Evolutionary conservation across 2,888 invertebrate species (phyloP), one percentile per base, ranked within the genome.

Genomic region (Phrixothrix hirtus): DNA sequence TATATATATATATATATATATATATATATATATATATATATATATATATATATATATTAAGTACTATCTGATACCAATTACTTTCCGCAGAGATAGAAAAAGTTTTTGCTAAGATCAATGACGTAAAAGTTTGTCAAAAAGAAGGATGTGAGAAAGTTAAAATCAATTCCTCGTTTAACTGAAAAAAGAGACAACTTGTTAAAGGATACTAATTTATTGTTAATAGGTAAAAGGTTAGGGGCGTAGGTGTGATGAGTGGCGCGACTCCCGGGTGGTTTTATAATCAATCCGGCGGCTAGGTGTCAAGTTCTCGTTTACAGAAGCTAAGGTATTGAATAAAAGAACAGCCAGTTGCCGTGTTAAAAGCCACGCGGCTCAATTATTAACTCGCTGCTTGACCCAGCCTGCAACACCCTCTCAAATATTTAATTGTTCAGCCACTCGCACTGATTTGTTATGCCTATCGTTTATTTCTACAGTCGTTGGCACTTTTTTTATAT

Each of bases 371-470:
- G 72, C 71, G 70, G 69, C 64, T 76, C 74, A 75, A 76, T 75
- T 75, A 76, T 76, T 75, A 74, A 76, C 67, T 68, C 63, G 64
- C 73, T 72, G 73, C 74, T 75, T 75, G 74, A 73, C 74, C 75
- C 72, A 71, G 62, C 60, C 63, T 66, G 70, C 68, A 69, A 68
- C 69, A 66, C 71, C 73, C 70, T 65, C 71, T 75, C 73, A 75
- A 75, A 75, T 75, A 75, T 75, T 75, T 75, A 75, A 75, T 75
- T 75, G 75, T 70, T 72, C 71, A 70, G 72, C 73, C 74, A 73
- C 73, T 73, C 72, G 65, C 55, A 47, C 47, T 55, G 55, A 55
- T 55, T 55, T 55, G 54, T 55, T 55, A 55, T 55, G 54, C 54
- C 49, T 45, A 44, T 45, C 54, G 54, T 55, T 55, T 55, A 55